Evolutionary conservation across 2,113 vertebrate species (phyloP), one percentile per base, ranked within the genome.

Genomic region (Rafetus swinhoei): DNA sequence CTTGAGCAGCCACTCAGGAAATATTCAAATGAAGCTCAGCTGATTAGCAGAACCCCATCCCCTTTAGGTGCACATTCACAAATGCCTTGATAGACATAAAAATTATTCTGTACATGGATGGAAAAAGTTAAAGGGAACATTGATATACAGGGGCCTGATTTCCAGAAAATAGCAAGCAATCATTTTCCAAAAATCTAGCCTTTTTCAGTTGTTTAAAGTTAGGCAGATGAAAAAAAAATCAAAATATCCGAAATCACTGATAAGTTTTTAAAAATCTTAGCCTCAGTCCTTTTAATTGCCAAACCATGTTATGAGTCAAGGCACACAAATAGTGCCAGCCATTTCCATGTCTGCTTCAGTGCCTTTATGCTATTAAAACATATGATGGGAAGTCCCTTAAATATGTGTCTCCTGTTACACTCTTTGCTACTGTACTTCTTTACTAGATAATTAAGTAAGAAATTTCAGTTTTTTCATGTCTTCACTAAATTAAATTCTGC

Each of bases 401-500:
- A 94, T 81, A 89, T 27, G 62, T 60, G 62, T 60, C 85, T 96
- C 86, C 84, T 96, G 83, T 93, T 94, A 81, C 2, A 50, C 32
- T 90, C 59, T 39, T 74, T 91, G 76, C 82, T 96, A 86, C 84
- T 87, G 53, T 87, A 83, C 85, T 95, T 87, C 88, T 95, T 76
- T 53, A 54, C 65, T 84, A 91, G 88, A 76, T 90, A 96, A 97
- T 97, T 93, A 97, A 93, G 79, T 39, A 89, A 97, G 86, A 93
- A 82, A 81, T 89, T 89, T 86, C 82, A 13, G 84, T 97, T 94
- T 85, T 2, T 0, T 15, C 32, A n/a, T 3, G 22, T 80, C 94
- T 94, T 97, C 85, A 62, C 88, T 81, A 92, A 96, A 97, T 96
- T 84, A 92, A 90, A 56, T 92, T 93, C 88, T 90, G 88, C 72